Base-by-base conservation (phyloP, 2,113 vertebrate species). In the Chaetura pelagica region DNA sequence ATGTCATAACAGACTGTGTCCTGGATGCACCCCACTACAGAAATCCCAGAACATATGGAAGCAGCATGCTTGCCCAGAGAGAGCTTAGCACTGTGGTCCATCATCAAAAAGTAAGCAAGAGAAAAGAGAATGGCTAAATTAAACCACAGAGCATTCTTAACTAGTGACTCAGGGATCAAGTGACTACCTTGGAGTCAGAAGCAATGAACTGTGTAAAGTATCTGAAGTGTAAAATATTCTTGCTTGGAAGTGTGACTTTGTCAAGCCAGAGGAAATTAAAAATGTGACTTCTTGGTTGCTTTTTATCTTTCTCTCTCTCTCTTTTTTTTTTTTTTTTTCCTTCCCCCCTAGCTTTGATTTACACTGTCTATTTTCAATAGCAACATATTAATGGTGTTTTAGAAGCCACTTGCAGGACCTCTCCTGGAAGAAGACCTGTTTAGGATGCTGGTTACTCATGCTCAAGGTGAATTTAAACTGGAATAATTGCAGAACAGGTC, bases 21-120 rank as follows among this genome's bases (percentile, higher is more conserved):
- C 94, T 96, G 95, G 94, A 96, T 62, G 75, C 85, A 91, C 92
- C 92, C 87, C 74, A 66, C 82, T 62, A 61, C 40, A 88, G 85
- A 94, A 96, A 95, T 96, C 92, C 85, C 92, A 94, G 90, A 93
- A 62, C 95, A 97, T 92, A 97, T 89, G 91, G 96, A 95, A 95
- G 83, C 94, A 95, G 86, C 86, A 78, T 48, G 93, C 64, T 78
- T 89, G 93, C 64, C 87, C 96, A 96, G 72, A 82, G 93, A 91
- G 76, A 94, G 87, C 69, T 93, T 84, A 93, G 86, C 86, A 91
- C 77, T 13, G 9, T 15, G 77, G 86, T 94, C 82, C 84, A 90
- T 90, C 84, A 94, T 71, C 64, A 90, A 81, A 77, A 94, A 89
- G 79, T 71, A 97, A 89, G 83, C 61, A 86, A 61, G 21, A 84